Evolutionary conservation across 2,888 invertebrate species (phyloP).

Genomic region (Omphaloscelis lunosa): DNA sequence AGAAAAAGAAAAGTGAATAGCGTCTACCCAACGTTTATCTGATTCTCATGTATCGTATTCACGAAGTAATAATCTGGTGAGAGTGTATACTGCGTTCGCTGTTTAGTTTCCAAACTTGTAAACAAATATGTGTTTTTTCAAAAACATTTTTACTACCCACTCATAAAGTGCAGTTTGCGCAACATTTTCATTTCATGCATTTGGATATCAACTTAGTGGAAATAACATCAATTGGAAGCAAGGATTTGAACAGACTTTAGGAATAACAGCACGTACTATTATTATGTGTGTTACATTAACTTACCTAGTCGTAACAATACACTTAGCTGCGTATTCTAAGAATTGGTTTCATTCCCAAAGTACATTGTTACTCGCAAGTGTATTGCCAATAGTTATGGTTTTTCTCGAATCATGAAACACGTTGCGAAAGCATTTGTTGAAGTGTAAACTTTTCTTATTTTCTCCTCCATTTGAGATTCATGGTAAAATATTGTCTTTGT

Average conservation of each 20-base stretch:
- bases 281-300: conserved; percentile 13
- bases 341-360: conserved; percentile 15
- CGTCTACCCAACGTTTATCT: not conserved
- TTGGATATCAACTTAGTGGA: not conserved
- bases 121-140: no score
- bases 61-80: no score
- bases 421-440: conserved; percentile 17
- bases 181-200: not conserved
- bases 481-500: conserved; percentile 9
- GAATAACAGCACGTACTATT: not conserved
- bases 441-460: conserved; percentile 47
- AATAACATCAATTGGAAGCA: not conserved
- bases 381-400: conserved; percentile 32
- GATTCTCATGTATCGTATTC: not conserved
- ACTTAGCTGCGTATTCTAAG: not conserved
- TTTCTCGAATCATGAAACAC: conserved; percentile 12
- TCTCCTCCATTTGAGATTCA: conserved; percentile 42
- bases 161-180: no score
- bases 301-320: conserved; percentile 17
- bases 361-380: conserved; percentile 31
- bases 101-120: no score
- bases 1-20: not conserved
- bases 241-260: not conserved
- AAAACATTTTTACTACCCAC: no score
- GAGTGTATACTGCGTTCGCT: not conserved